Evolutionary conservation across 2,888 invertebrate species (phyloP), one percentile per base, ranked within the genome.

Genomic region (Drepana falcataria): DNA sequence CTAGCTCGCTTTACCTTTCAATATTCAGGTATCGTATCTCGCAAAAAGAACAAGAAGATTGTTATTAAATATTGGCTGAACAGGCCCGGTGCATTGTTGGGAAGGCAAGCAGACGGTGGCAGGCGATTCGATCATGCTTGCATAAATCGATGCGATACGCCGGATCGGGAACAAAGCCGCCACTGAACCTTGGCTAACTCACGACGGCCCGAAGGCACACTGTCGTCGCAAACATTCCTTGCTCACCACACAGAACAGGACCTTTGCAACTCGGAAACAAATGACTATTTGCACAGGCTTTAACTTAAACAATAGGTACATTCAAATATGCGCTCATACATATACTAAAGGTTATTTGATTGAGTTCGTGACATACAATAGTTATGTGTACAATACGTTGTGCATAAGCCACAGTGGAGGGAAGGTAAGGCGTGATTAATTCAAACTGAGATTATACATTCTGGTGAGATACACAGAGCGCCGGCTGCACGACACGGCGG

Each of bases 131-230:
- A 88, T 87, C 85, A 86, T 79, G 85, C 88, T 79, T 86, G 87
- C 84, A 87, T 86, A 86, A 88, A 89, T 89, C 87, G 87, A 89
- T 87, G 83, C 84, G 87, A 86, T 87, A 87, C 83, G 85, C 77
- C 74, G 75, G 80, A 81, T 84, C 80, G 79, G 69, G 84, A 85
- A 89, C 87, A 88, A 89, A 88, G 88, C 87, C 87, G 80, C 85
- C 79, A 78, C 78, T 77, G 71, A 68, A 67, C 71, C 66, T 66
- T 61, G 59, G 59, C 61, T 63, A 68, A 59, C 65, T 66, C 51
- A 51, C 51, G 51, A 51, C 51, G 34, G 40, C 40, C 51, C 40
- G 4, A 33, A 49, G 49, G 41, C 41, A 41, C 41, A 41, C 41
- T 41, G 41, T 41, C 41, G 41, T 41, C 41, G 41, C 6, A 41